Conservation (phyloP, 2,113 vertebrate species). For the Pterophyllum scalare region DNA sequence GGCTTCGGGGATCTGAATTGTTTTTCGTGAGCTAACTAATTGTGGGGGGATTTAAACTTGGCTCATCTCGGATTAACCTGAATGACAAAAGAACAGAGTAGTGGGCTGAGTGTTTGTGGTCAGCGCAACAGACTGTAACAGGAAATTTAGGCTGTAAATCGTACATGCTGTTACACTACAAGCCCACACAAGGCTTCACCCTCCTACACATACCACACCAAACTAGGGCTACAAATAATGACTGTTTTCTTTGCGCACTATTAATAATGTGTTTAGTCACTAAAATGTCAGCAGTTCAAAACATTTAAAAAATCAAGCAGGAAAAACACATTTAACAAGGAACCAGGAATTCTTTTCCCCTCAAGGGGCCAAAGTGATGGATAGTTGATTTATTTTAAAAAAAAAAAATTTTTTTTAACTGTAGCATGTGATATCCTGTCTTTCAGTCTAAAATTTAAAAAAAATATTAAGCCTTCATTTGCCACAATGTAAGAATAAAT, state of each 20-base stretch:
- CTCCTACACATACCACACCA: neutral
- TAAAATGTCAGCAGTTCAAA: neutral
- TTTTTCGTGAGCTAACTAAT: conserved; percentile 57
- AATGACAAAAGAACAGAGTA: conserved; percentile 61
- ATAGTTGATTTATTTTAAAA: rapidly evolving
- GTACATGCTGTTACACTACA: neutral
- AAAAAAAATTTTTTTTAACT: neutral
- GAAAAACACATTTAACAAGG: neutral
- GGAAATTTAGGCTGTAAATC: conserved; percentile 26
- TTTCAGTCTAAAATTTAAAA: too few species aligned
- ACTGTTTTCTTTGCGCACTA: neutral
- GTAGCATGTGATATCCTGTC: too few species aligned
- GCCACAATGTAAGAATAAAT: too few species aligned
- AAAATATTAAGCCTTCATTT: too few species aligned
- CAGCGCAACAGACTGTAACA: conserved; percentile 24
- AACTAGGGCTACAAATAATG: neutral
- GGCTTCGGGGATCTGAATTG: conserved; percentile 5
- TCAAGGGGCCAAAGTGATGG: rapidly evolving
- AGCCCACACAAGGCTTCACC: neutral
- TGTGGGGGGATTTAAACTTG: conserved; percentile 55
- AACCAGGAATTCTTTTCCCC: neutral
- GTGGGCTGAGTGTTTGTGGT: conserved; percentile 46
- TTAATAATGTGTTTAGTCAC: neutral
- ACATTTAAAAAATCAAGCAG: neutral
- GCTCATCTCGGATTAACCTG: conserved; percentile 65